A percentile compares a stretch with the other conserved stretches of the same genome.
phyloP scores from a whole-genome alignment of 1,140 invertebrate species.

The Adelges cooleyi region DNA sequence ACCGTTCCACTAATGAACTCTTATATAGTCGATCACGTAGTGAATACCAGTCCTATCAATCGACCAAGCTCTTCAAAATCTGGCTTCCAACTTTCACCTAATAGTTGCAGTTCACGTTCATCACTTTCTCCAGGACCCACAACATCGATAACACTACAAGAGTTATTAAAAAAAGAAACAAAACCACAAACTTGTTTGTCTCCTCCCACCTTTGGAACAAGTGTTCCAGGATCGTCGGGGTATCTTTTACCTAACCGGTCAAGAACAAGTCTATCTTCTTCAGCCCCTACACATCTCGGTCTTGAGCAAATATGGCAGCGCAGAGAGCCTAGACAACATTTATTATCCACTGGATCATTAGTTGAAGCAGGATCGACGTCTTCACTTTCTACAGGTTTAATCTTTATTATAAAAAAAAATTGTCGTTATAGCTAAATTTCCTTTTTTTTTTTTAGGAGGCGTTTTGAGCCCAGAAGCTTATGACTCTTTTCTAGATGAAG shows the following conservation, averaged over 20 bases:
- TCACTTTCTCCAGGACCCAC: slow-evolving; percentile 35
- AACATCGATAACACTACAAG: slow-evolving; percentile 39
- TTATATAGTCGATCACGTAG: slow-evolving; percentile 26
- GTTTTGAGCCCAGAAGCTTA: slow-evolving; percentile 67
- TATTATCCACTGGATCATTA: slow-evolving; percentile 73
- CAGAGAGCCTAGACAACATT: slow-evolving; percentile 69
- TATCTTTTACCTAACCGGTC: neutral
- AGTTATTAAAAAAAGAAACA: slow-evolving; percentile 50
- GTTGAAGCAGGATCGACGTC: slow-evolving; percentile 76
- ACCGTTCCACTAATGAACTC: slow-evolving; percentile 32
- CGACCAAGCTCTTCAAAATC: slow-evolving; percentile 35
- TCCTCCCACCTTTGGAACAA: slow-evolving; percentile 42
- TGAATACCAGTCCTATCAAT: slow-evolving; percentile 33
- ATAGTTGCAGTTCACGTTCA: slow-evolving; percentile 32
- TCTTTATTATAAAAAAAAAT: neutral
- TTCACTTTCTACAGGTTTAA: slow-evolving; percentile 66
- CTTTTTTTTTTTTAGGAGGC: slow-evolving; percentile 42
- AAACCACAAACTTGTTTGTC: slow-evolving; percentile 47
- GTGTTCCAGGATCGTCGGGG: slow-evolving; percentile 9
- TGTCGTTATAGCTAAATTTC: neutral
- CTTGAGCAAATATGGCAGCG: slow-evolving; percentile 72
- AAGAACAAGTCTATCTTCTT: slow-evolving; percentile 50
- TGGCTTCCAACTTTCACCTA: slow-evolving; percentile 13
- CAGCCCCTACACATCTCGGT: slow-evolving; percentile 69
- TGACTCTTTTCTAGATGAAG: slow-evolving; percentile 72